Evolutionary conservation across 2,113 vertebrate species (phyloP), one percentile per base, ranked within the genome.

Genomic region (Sylvietta virens): DNA sequence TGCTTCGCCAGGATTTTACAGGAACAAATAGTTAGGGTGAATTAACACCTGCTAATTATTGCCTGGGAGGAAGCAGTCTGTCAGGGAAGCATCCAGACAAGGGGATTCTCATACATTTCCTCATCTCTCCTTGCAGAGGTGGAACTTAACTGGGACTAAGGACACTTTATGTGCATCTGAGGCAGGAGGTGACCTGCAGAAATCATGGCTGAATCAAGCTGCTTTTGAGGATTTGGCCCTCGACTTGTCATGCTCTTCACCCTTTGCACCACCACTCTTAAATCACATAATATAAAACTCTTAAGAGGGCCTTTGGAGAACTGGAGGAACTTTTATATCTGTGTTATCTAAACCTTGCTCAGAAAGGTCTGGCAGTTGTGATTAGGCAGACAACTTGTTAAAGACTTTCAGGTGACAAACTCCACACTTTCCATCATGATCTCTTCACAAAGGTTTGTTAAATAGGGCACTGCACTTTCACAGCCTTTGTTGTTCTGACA

Each of bases 401-500:
- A 79, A 77, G 54, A 40, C 80, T 90, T 80, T 17, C 48, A 79
- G 85, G 51, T 57, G 58, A 64, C 54, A 66, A 92, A 79, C 58
- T 47, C 67, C 31, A 48, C 0, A 0, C 16, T 57, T 88, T 70
- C 50, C 39, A 56, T 60, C n/a, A 37, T 4, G 76, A 83, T 92
- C 62, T 88, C 84, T 91, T 70, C 26, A 35, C 82, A 82, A 81
- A 53, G 40, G 19, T 86, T 95, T 88, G 37, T 92, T 96, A 82
- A 97, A 88, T 91, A 84, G 70, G 60, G 35, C 85, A 86, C 50
- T 85, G 72, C 13, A 12, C 74, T 94, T 80, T 62, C 81, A 82
- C 37, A 93, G 61, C 77, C 47, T 91, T 95, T 92, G 79, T 96
- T 97, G 47, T 92, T 92, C 83, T 95, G 93, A 78, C 82, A 71